A percentile compares a stretch with the other conserved stretches of the same genome.
Evolutionary conservation across 2,113 vertebrate species (phyloP).

Genomic region (Ptilonorhynchus violaceus): DNA sequence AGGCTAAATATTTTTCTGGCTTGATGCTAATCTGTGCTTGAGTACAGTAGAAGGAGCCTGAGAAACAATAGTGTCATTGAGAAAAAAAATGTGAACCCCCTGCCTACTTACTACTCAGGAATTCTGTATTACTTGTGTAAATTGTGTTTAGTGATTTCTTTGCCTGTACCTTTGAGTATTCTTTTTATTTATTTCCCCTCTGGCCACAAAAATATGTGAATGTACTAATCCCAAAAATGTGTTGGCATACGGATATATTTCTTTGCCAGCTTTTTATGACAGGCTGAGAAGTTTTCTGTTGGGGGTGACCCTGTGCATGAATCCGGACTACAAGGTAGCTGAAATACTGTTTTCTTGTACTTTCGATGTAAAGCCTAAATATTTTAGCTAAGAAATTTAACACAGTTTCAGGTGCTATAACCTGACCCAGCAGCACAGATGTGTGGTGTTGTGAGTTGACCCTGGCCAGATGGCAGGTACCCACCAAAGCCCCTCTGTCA

Average conservation of each 20-base stretch:
- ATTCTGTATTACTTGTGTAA: not conserved
- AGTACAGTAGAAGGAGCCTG: not conserved
- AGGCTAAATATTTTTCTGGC: not conserved
- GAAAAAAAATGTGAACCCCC: not conserved
- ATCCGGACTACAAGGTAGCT: not conserved
- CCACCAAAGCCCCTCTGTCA: not conserved
- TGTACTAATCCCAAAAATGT: not conserved
- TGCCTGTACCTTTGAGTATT: not conserved
- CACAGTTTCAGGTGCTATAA: not conserved
- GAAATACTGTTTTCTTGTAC: not conserved
- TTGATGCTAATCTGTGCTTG: slow-evolving; percentile 29
- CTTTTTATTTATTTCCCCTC: not conserved
- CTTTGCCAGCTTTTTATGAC: not conserved
- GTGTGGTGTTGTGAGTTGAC: not conserved
- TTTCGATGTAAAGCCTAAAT: not conserved
- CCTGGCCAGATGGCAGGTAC: not conserved
- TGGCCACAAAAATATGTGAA: not conserved
- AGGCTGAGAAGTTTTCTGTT: not conserved
- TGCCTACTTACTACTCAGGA: slow-evolving; percentile 14
- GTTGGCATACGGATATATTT: not conserved
- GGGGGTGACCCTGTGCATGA: not conserved
- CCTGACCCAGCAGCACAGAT: not conserved
- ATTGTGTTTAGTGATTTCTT: not conserved
- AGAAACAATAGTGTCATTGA: slow-evolving; percentile 45
- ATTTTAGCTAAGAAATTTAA: not conserved